A percentile compares a stretch with the other conserved stretches of the same genome.
These are phyloP conservation scores for Cacajao melanocephalus DNA, from an alignment of 2,797 vertebrate genomes.

Conservation along the genomic window DNA sequence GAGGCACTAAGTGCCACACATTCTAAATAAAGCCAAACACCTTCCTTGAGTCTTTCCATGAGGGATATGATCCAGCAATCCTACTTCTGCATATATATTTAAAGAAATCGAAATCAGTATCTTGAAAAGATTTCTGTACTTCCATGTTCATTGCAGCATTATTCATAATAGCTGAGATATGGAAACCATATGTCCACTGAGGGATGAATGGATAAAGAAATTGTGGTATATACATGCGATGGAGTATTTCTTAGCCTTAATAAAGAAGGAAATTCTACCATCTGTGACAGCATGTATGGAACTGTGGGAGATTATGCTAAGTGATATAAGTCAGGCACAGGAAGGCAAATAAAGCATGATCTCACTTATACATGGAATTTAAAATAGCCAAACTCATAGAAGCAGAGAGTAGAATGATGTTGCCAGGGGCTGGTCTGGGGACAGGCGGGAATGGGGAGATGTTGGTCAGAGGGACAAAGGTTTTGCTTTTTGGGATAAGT, in stretches of 20 bases:
- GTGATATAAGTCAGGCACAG: background rate
- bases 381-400: background rate
- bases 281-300: background rate
- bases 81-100: background rate
- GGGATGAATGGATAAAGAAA: background rate
- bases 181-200: background rate
- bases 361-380: background rate
- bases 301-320: background rate
- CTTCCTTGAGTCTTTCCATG: background rate
- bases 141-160: background rate
- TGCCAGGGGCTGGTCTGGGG: background rate
- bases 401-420: background rate
- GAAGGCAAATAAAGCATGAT: background rate
- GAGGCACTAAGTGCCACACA: background rate
- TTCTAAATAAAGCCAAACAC: background rate
- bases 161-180: background rate
- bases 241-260: background rate
- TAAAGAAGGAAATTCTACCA: background rate
- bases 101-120: background rate
- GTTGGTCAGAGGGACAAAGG: background rate
- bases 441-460: background rate
- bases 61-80: background rate
- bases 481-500: background rate
- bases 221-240: too few relatives aligned
- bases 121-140: background rate